A percentile compares a stretch with the other conserved stretches of the same genome.
phyloP scores from a whole-genome alignment of 2,113 vertebrate species.

The Dicerorhinus sumatrensis region DNA sequence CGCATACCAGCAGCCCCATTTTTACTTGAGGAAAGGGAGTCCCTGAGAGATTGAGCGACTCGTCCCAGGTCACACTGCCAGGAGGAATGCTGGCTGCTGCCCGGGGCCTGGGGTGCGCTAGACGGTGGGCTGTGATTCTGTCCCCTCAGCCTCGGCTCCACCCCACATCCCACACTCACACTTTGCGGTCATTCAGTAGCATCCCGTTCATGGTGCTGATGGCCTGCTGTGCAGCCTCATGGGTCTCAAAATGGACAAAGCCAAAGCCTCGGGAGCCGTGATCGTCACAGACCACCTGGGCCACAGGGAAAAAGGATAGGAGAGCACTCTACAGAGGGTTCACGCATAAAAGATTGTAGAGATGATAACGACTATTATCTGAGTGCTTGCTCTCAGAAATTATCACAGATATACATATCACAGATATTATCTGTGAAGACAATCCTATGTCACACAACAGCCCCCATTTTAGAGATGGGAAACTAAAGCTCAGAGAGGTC shows the following conservation, averaged over 20 bases:
- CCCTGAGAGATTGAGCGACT: neutral
- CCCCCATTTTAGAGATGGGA: neutral
- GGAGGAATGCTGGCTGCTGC: neutral
- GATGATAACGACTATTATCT: neutral
- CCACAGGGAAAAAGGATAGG: neutral
- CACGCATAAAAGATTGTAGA: neutral
- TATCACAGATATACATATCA: no score
- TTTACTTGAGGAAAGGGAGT: neutral
- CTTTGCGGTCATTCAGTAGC: slow-evolving; percentile 97
- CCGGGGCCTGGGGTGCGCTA: neutral
- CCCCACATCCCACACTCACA: slow-evolving; percentile 87
- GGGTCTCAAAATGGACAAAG: slow-evolving; percentile 98
- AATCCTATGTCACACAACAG: neutral
- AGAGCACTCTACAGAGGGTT: neutral
- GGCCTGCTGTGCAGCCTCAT: slow-evolving; percentile 94
- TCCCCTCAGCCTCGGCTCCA: neutral
- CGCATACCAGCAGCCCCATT: rapidly evolving
- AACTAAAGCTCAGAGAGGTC: neutral
- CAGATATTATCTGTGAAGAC: neutral
- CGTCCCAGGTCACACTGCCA: neutral
- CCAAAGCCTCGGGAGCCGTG: slow-evolving; percentile 97
- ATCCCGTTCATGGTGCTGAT: slow-evolving; percentile 98
- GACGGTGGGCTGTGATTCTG: neutral
- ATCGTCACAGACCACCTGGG: slow-evolving; percentile 96
- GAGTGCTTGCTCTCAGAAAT: neutral